phyloP scores from a whole-genome alignment of 2,113 vertebrate species.

The Menura novaehollandiae region DNA sequence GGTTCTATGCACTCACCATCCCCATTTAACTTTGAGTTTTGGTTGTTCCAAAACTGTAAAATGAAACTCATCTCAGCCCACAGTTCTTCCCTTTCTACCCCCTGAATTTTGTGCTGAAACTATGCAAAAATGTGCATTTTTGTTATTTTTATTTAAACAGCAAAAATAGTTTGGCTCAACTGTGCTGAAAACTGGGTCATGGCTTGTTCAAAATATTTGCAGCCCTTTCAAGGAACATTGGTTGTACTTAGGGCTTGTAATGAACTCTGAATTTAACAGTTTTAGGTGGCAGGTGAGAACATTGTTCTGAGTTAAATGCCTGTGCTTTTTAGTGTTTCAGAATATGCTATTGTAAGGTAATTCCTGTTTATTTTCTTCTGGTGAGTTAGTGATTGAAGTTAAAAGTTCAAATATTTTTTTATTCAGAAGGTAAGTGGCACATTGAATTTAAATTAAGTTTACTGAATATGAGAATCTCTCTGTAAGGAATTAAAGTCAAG shows the following conservation, averaged over 20 bases:
- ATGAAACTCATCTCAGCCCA: slow-evolving; percentile 29
- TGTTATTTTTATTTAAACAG: slow-evolving; percentile 53
- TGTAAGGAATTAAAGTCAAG: neutral
- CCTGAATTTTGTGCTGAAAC: slow-evolving; percentile 33
- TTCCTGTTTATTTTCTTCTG: neutral
- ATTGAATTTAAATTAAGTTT: neutral
- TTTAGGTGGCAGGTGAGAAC: neutral
- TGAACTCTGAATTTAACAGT: neutral
- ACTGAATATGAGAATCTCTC: neutral
- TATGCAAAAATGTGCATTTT: slow-evolving; percentile 46
- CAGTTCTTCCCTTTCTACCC: slow-evolving; percentile 6
- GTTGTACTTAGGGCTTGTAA: neutral
- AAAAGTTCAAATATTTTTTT: neutral
- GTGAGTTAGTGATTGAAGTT: neutral
- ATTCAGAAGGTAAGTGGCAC: neutral
- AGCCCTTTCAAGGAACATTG: slow-evolving; percentile 22
- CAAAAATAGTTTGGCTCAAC: slow-evolving; percentile 16
- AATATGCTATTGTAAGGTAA: neutral
- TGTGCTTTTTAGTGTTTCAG: neutral
- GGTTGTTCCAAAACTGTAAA: slow-evolving; percentile 40
- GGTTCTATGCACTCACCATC: neutral
- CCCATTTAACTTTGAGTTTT: slow-evolving; percentile 9
- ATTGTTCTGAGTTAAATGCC: neutral
- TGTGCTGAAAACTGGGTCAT: slow-evolving; percentile 31
- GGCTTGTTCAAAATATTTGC: slow-evolving; percentile 16